Conservation (phyloP, 2,113 vertebrate species). For the Egretta garzetta region DNA sequence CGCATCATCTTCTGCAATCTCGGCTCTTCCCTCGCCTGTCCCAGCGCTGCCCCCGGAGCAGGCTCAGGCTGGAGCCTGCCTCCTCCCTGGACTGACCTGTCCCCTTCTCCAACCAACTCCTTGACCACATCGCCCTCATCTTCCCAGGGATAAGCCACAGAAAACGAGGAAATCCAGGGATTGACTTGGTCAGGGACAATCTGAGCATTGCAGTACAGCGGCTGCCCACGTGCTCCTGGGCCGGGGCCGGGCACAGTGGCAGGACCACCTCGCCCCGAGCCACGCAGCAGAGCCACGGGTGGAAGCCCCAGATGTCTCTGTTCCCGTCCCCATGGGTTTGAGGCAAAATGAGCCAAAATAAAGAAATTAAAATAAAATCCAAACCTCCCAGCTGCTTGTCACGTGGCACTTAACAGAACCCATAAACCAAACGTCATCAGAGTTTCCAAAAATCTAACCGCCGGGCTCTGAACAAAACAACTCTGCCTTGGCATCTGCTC, state of each 20-base stretch:
- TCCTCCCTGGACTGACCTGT: neutral
- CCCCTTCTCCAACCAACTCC: neutral
- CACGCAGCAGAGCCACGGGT: fast-evolving
- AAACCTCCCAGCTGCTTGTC: neutral
- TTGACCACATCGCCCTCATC: neutral
- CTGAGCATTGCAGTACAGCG: fast-evolving
- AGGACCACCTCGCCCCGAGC: neutral
- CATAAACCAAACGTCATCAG: neutral
- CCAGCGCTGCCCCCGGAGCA: neutral
- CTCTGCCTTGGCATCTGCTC: neutral
- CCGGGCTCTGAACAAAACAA: neutral
- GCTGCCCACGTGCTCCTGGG: too few species aligned
- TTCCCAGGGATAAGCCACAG: neutral
- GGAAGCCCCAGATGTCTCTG: neutral
- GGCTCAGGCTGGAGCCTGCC: neutral
- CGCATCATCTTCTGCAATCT: neutral
- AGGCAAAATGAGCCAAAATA: neutral
- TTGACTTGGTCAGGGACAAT: neutral
- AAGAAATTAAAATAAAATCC: neutral
- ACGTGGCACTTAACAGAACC: neutral
- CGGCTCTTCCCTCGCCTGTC: neutral
- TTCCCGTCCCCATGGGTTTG: neutral
- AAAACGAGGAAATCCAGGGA: neutral
- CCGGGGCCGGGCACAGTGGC: neutral
- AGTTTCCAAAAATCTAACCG: neutral